These are phyloP conservation scores for Fratercula arctica DNA, from an alignment of 2,797 vertebrate genomes.

Conservation along the genomic window DNA sequence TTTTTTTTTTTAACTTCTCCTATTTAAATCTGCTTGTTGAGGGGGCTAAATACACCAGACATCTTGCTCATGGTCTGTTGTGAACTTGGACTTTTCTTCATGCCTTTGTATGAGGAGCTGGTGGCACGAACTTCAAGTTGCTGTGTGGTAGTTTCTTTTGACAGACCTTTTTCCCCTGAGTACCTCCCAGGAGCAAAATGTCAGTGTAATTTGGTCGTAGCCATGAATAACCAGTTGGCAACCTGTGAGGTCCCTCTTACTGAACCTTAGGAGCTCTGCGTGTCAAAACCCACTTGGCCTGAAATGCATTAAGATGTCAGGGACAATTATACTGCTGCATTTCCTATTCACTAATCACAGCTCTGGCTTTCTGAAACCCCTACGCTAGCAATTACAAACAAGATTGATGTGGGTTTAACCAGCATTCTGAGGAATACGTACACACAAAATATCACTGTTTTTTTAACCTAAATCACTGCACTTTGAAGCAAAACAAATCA, in stretches of 20 bases:
- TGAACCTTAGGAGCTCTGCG: neutral
- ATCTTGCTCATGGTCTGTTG: neutral
- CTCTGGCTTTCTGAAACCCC: slow-evolving; percentile 12
- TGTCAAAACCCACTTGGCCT: slow-evolving; percentile 1
- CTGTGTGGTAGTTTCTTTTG: slow-evolving; percentile 29
- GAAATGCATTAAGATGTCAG: slow-evolving; percentile 39
- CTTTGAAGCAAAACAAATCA: slow-evolving; percentile 25
- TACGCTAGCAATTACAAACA: neutral
- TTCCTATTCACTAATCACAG: slow-evolving; percentile 35
- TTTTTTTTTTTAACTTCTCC: neutral
- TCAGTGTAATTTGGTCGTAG: slow-evolving; percentile 48
- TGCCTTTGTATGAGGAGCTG: neutral
- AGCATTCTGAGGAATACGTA: neutral
- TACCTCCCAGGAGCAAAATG: slow-evolving; percentile 48
- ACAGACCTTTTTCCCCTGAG: slow-evolving; percentile 48
- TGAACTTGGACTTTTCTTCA: neutral
- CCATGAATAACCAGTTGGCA: slow-evolving; percentile 45
- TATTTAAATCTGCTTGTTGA: neutral
- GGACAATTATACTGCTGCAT: slow-evolving; percentile 17
- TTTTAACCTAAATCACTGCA: neutral
- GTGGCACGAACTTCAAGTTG: neutral
- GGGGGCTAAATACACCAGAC: neutral
- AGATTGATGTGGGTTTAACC: slow-evolving; percentile 16
- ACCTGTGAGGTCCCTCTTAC: slow-evolving; percentile 31
- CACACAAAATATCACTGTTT: neutral